Conservation (phyloP, 2,797 vertebrate genomes). For the Anguilla marmorata region DNA sequence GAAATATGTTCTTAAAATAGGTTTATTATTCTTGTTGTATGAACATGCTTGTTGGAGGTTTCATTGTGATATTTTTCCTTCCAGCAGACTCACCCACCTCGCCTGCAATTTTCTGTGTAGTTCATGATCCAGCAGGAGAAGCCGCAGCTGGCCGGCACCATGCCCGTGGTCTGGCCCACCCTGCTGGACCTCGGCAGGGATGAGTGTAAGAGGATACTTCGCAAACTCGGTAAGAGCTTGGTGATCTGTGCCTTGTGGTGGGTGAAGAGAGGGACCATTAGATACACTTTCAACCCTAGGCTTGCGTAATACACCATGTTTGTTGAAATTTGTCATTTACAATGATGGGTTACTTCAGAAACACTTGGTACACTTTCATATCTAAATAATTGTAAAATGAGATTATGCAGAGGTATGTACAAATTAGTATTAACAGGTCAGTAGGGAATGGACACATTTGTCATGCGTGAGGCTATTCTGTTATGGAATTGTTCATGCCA, state of each 20-base stretch:
- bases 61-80: neutral
- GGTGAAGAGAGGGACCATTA: neutral
- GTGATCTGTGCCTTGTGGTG: neutral
- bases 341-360: neutral
- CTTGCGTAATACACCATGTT: neutral
- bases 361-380: neutral
- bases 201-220: conserved; percentile 97
- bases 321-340: neutral
- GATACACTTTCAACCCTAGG: neutral
- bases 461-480: neutral
- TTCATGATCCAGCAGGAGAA: conserved; percentile 82
- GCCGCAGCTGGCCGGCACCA: conserved; percentile 74
- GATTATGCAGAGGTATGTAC: neutral
- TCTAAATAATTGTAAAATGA: neutral
- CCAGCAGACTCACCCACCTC: neutral
- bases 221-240: conserved; percentile 86
- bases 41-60: neutral
- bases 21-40: neutral
- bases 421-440: neutral
- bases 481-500: neutral
- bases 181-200: conserved; percentile 96
- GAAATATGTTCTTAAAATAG: neutral
- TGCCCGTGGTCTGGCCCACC: conserved; percentile 98
- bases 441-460: neutral
- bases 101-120: conserved; percentile 48